phyloP scores from a whole-genome alignment of 2,797 vertebrate genomes.

The Anguilla obscura region DNA sequence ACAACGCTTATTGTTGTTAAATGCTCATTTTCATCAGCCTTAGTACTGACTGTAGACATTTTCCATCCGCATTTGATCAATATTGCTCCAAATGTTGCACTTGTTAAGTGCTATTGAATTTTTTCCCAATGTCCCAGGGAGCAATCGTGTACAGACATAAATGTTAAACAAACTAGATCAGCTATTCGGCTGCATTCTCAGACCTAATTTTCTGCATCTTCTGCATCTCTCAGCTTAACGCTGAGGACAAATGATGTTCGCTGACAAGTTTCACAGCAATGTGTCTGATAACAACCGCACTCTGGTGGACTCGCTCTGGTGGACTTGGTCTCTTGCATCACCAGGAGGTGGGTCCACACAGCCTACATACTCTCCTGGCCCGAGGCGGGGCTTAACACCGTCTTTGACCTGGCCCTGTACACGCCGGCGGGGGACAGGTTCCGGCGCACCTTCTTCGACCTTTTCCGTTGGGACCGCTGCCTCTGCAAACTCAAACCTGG shows the following conservation, averaged over 20 bases:
- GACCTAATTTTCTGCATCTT: background rate
- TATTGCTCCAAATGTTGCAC: conserved; percentile 8
- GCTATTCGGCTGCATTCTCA: background rate
- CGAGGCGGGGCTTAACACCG: conserved; percentile 52
- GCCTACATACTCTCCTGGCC: conserved; percentile 50
- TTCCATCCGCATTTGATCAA: background rate
- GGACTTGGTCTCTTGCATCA: conserved; percentile 32
- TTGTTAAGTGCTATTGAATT: conserved; percentile 13
- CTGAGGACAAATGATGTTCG: conserved; percentile 38
- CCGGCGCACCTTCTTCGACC: conserved; percentile 38
- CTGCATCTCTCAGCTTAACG: background rate
- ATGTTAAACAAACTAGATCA: background rate
- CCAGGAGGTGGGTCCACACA: conserved; percentile 43
- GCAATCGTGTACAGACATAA: background rate
- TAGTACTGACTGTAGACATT: background rate
- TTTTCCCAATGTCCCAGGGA: background rate
- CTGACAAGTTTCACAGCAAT: conserved; percentile 4
- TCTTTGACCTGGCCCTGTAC: conserved; percentile 53
- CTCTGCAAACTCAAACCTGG: background rate
- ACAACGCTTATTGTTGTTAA: background rate
- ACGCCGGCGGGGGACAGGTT: conserved; percentile 48
- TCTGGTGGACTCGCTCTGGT: background rate
- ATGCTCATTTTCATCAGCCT: background rate
- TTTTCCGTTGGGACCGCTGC: conserved; percentile 35
- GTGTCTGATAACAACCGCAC: conserved; percentile 33